These are phyloP conservation scores for Calephelis virginiensis DNA, from an alignment of 1,140 invertebrate genomes.

Conservation along the genomic window DNA sequence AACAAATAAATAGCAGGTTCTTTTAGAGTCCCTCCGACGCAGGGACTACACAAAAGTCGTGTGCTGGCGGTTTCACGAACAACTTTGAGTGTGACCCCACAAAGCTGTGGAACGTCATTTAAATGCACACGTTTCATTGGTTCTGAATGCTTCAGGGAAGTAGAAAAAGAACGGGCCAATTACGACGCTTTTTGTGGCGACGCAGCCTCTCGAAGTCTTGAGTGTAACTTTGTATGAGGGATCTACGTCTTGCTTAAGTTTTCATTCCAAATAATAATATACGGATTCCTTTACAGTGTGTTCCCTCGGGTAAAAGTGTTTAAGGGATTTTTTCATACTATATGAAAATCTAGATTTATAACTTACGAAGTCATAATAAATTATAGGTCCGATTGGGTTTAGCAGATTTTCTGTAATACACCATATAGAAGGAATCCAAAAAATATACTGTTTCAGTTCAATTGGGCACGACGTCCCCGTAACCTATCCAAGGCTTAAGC, in stretches of 20 bases:
- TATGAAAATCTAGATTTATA: background rate
- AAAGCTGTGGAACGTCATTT: slow-evolving; percentile 77
- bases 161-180: slow-evolving; percentile 77
- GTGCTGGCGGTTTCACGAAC: slow-evolving; percentile 65
- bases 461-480: no score
- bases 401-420: no score
- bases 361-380: no score
- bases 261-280: slow-evolving; percentile 18
- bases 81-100: slow-evolving; percentile 75
- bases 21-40: slow-evolving; percentile 59
- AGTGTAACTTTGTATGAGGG: slow-evolving; percentile 69
- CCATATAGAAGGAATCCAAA: no score
- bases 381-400: no score
- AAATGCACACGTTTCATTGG: slow-evolving; percentile 78
- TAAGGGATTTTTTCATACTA: background rate
- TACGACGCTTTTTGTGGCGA: slow-evolving; percentile 73
- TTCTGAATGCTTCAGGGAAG: slow-evolving; percentile 75
- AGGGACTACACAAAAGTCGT: slow-evolving; percentile 63
- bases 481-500: no score
- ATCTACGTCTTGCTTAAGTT: slow-evolving; percentile 31
- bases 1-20: slow-evolving; percentile 65
- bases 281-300: slow-evolving; percentile 6
- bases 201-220: slow-evolving; percentile 69
- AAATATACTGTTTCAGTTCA: no score
- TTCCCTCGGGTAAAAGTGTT: background rate